Evolutionary conservation across 1,140 invertebrate genomes (phyloP).

Genomic region (Drosophila pruinosa): DNA sequence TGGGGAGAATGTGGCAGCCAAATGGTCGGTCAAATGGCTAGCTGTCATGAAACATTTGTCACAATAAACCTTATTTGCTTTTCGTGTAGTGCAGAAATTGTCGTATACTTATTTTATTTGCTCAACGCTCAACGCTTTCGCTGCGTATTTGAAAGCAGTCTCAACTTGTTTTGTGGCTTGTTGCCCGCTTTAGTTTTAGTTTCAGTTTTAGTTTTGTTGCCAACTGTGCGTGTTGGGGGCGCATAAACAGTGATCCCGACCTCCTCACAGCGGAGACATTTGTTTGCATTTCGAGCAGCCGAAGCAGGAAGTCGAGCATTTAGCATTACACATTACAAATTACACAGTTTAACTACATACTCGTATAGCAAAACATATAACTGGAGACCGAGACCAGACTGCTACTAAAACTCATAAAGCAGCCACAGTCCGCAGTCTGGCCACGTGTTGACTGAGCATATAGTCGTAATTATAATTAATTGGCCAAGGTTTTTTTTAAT

Average conservation of each 20-base stretch:
- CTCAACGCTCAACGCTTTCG: slow-evolving; percentile 14
- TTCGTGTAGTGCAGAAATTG: slow-evolving; percentile 51
- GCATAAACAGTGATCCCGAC: slow-evolving; percentile 50
- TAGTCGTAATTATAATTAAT: slow-evolving; percentile 69
- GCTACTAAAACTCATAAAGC: slow-evolving; percentile 17
- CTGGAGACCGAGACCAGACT: neutral
- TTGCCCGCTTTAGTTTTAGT: slow-evolving; percentile 5
- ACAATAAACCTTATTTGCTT: slow-evolving; percentile 81
- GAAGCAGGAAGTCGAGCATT: slow-evolving; percentile 59
- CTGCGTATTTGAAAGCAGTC: slow-evolving; percentile 66
- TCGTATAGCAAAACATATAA: neutral
- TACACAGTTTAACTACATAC: slow-evolving; percentile 42
- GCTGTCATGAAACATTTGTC: slow-evolving; percentile 81
- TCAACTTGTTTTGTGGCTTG: slow-evolving; percentile 60
- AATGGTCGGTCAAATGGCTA: slow-evolving; percentile 56
- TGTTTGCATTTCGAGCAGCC: slow-evolving; percentile 64
- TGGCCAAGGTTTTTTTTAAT: slow-evolving; percentile 57
- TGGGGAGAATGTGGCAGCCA: slow-evolving; percentile 10
- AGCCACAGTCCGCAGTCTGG: slow-evolving; percentile 17
- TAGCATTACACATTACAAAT: slow-evolving; percentile 60
- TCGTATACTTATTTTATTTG: slow-evolving; percentile 59
- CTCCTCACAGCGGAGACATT: slow-evolving; percentile 54
- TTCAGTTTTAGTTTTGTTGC: neutral
- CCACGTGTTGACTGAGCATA: slow-evolving; percentile 44
- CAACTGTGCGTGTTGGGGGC: slow-evolving; percentile 66